Evolutionary conservation across 2,113 vertebrate species (phyloP), one percentile per base, ranked within the genome.

Genomic region (Scalopus aquaticus): DNA sequence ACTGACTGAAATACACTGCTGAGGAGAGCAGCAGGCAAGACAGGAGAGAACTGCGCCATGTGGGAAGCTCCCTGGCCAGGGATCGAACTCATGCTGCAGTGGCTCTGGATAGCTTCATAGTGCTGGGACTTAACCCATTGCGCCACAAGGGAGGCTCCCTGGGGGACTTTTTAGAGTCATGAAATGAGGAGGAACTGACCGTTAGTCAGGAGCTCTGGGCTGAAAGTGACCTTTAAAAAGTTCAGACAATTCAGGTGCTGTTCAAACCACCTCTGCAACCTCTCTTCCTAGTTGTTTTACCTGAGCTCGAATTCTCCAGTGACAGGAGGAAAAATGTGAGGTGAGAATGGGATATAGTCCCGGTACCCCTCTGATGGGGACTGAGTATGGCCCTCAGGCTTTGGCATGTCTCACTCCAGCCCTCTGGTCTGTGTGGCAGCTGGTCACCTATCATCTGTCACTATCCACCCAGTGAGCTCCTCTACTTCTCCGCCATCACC

Each of bases 401-500:
- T 69, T 13, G 32, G 35, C 72, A 1, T 4, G 6, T 28, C 7
- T 9, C 5, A 0, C 42, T 67, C 54, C 4, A 2, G 16, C 51
- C 62, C 22, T 51, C 67, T n/a, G 62, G 49, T 30, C 49, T 13
- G 0, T 6, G 35, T 64, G 44, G 46, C n/a, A 37, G 60, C 37
- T 56, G 30, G 26, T 46, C 20, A 6, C 9, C 62, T n/a, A 32
- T 49, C 80, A 35, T 26, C n/a, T 39, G 15, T 78, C 58, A 44
- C 2, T 35, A 22, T 35, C n/a, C 19, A 26, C 49, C n/a, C 44
- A 70, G 54, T 9, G 22, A 62, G 62, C 35, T 26, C 37, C 65
- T 28, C 39, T 32, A 0, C 35, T 69, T 81, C 51, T 79, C 73
- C 73, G 85, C 35, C 15, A 10, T 81, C 16, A 22, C 32, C 28